These are phyloP conservation scores for Characodon lateralis DNA, from an alignment of 2,797 vertebrate species.

Conservation along the genomic window DNA sequence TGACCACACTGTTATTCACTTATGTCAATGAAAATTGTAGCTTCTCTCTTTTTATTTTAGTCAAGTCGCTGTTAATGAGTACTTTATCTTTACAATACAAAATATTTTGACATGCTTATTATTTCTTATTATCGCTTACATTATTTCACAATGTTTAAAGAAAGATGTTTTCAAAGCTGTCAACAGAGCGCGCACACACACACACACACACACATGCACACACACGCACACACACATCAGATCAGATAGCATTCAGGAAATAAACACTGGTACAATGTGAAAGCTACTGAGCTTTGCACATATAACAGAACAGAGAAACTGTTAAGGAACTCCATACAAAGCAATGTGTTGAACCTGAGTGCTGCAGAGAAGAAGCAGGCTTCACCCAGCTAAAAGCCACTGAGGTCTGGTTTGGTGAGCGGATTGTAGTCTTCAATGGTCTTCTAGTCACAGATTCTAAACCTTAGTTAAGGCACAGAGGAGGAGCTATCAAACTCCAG, in stretches of 20 bases:
- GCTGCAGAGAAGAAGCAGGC: background rate
- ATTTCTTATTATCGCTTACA: too few relatives aligned
- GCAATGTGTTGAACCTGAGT: slow-evolving; percentile 22
- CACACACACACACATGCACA: too few relatives aligned
- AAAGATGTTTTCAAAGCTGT: too few relatives aligned
- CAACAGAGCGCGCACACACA: too few relatives aligned
- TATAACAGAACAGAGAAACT: background rate
- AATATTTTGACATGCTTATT: too few relatives aligned
- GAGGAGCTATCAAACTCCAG: slow-evolving; percentile 82
- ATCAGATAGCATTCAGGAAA: background rate
- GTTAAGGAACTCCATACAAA: background rate
- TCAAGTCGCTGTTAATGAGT: background rate
- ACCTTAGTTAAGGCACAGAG: slow-evolving; percentile 62
- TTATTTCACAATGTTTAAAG: too few relatives aligned
- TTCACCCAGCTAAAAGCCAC: background rate
- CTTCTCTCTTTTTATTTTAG: background rate
- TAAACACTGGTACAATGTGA: background rate
- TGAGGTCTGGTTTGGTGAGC: slow-evolving; percentile 22
- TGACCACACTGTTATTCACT: too few relatives aligned
- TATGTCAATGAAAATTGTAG: background rate
- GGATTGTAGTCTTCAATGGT: background rate
- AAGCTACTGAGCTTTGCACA: background rate
- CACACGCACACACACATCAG: too few relatives aligned
- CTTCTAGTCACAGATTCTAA: background rate
- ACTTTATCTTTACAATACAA: background rate